Evolutionary conservation across 2,113 vertebrate genomes (phyloP), one percentile per base, ranked within the genome.

Genomic region (Rhabdornis inornatus): DNA sequence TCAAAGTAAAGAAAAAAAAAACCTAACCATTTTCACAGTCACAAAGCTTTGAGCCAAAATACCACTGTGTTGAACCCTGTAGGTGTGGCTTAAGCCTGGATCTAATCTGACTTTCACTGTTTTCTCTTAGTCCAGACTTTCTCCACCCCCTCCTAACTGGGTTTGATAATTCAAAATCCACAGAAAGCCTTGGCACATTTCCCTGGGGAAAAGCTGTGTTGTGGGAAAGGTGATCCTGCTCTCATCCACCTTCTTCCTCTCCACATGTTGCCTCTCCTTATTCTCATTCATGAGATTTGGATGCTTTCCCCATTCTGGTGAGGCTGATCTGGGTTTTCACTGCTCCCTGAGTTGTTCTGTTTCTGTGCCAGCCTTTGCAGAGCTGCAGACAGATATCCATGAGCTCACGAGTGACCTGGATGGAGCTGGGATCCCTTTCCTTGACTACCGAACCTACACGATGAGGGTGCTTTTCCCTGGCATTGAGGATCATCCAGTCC

Each of bases 391-490:
- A 1, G 99, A 99, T 95, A 99, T 99, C 87, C 99, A 99, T 0
- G 99, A 99, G 95, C 84, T 99, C 94, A 99, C 99, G 27, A 99
- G 99, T 9, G 99, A 99, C 93, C 98, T 99, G 90, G 99, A 99
- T 1, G 99, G 99, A 83, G 99, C 99, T 0, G 99, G 99, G 16
- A 99, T 99, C 81, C 99, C 99, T 13, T 99, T 99, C 97, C 97
- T 99, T 3, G 99, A 99, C 92, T 99, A 99, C 87, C 98, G 99
- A 91, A 99, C 98, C 19, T 99, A 99, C 84, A 99, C 99, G 13
- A 99, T 99, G 99, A 97, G 99, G 64, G 99, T 99, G 57, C 98
- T 99, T 28, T 99, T 99, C 93, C 99, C 99, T 21, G 99, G 99
- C 33, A 99, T 99, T 24, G 99, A 99, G 95, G 99, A 99, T 77